Evolutionary conservation across 1,140 invertebrate genomes (phyloP).

Genomic region (Drosophila gunungcola): DNA sequence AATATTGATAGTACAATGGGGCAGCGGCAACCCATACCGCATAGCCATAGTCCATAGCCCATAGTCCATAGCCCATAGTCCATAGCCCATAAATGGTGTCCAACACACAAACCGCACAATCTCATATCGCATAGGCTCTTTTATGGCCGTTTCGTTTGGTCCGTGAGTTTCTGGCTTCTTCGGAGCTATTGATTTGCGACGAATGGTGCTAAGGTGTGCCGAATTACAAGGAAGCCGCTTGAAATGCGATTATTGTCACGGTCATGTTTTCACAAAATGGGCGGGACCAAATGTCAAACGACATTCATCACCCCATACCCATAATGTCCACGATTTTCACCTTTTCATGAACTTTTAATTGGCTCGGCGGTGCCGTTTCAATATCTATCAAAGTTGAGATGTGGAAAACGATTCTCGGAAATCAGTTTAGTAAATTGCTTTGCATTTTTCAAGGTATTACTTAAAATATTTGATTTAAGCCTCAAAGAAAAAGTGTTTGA

Average conservation of each 20-base stretch:
- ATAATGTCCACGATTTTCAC: not conserved
- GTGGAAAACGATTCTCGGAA: too few relatives aligned
- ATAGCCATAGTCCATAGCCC: conserved; percentile 7
- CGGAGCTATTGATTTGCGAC: conserved; percentile 65
- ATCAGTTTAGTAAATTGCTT: too few relatives aligned
- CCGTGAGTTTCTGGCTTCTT: conserved; percentile 30
- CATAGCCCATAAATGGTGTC: conserved; percentile 65
- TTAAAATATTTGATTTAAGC: too few relatives aligned
- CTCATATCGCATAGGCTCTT: conserved; percentile 19
- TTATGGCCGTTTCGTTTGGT: conserved; percentile 25
- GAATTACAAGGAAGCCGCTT: conserved; percentile 55
- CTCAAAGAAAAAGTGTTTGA: too few relatives aligned
- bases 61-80: too few relatives aligned
- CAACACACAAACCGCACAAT: conserved; percentile 13
- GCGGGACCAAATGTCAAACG: conserved; percentile 41
- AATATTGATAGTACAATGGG: conserved; percentile 77
- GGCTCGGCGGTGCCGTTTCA: not conserved
- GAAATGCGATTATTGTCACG: conserved; percentile 59
- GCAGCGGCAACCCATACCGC: conserved; percentile 43
- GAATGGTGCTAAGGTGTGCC: conserved; percentile 55
- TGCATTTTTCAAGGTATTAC: too few relatives aligned
- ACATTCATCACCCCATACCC: conserved; percentile 29
- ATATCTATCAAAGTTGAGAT: too few relatives aligned
- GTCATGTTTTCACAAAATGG: conserved; percentile 29
- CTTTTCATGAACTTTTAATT: conserved; percentile 4